Conservation (phyloP, 1,140 invertebrate species). For the Helicoverpa zea region DNA sequence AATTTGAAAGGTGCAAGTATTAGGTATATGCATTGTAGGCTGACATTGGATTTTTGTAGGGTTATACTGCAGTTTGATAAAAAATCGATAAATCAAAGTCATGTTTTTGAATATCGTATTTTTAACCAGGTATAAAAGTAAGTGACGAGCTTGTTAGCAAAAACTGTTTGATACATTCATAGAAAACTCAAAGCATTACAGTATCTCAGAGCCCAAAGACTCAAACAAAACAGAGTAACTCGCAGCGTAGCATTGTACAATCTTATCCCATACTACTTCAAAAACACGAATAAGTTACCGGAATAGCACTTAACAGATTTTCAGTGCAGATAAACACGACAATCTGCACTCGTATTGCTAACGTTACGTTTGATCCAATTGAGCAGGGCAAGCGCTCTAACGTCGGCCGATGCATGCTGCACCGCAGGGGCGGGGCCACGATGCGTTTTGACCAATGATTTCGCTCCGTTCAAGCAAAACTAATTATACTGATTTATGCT, state of each 20-base stretch:
- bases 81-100: too few relatives aligned
- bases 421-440: constrained; percentile 73
- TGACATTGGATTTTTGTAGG: too few relatives aligned
- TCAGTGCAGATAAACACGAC: constrained; percentile 38
- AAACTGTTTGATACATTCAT: not conserved
- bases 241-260: constrained; percentile 8
- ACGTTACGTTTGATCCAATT: constrained; percentile 80
- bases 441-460: constrained; percentile 87
- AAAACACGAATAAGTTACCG: constrained; percentile 34
- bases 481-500: constrained; percentile 88
- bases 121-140: too few relatives aligned
- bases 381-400: constrained; percentile 65
- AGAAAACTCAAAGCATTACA: not conserved
- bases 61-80: too few relatives aligned
- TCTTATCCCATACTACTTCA: constrained; percentile 39
- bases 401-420: constrained; percentile 59
- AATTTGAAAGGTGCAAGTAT: too few relatives aligned
- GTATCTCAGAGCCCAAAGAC: not conserved
- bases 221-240: not conserved
- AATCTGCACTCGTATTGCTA: constrained; percentile 65
- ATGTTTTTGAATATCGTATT: too few relatives aligned
- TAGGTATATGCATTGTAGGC: too few relatives aligned
- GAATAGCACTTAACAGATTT: constrained; percentile 41
- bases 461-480: constrained; percentile 83
- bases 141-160: not conserved